Evolutionary conservation across 2,113 vertebrate species (phyloP).

Genomic region (Eretmochelys imbricata): DNA sequence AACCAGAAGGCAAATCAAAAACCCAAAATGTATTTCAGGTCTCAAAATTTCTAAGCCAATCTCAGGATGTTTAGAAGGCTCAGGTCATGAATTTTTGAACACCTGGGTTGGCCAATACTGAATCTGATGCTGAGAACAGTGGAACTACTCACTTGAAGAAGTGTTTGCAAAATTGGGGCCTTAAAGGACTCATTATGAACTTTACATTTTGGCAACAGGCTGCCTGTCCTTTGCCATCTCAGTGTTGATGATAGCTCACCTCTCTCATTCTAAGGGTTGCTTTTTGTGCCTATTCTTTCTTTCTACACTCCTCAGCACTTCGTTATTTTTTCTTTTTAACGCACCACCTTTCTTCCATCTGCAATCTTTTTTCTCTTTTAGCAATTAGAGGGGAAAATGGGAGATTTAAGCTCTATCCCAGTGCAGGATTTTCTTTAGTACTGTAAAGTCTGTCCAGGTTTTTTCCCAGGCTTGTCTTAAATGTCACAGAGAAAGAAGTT

Average conservation of each 20-base stretch:
- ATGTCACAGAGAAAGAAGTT: neutral
- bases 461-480: neutral
- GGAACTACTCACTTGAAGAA: conserved; percentile 62
- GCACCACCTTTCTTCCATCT: conserved; percentile 6
- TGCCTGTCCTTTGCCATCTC: conserved; percentile 42
- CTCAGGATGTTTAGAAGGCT: conserved; percentile 30
- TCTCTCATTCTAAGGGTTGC: neutral
- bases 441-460: neutral
- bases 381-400: conserved; percentile 51
- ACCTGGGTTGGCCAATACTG: conserved; percentile 15
- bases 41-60: neutral
- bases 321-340: conserved; percentile 7
- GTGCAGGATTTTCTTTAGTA: neutral
- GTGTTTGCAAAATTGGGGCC: conserved; percentile 54
- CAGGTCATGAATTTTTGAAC: neutral
- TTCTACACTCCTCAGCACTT: neutral
- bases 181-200: conserved; percentile 31
- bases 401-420: conserved; percentile 13
- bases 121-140: conserved; percentile 7
- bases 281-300: neutral
- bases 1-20: neutral
- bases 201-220: conserved; percentile 43
- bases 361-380: conserved; percentile 2
- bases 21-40: neutral
- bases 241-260: conserved; percentile 19